Base-by-base conservation (phyloP, 1,140 invertebrate genomes). In the Polypedilum vanderplanki region DNA sequence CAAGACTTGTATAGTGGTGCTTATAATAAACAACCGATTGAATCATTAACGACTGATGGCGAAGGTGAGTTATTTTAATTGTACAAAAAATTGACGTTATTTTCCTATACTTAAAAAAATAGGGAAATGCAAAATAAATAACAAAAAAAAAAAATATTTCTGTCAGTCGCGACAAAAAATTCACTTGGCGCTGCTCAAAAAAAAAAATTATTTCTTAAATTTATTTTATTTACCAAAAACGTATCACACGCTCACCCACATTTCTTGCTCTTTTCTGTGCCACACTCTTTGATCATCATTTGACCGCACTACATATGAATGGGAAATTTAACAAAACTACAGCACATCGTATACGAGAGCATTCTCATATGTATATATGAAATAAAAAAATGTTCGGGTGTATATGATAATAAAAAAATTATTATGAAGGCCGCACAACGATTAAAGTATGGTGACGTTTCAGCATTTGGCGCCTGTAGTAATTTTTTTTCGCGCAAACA, bases 361-460 rank as follows among this genome's bases (percentile, higher is more conserved):
- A n/a, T n/a, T n/a, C 41, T 33, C 24, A 3, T 5, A 33, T 33
- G 1, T 33, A 33, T 33, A 33, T 33, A 33, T 33, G 24, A 33
- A 33, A 33, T 1, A 46, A 46, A 46, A 15, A 46, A 46, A 46
- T 46, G 8, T 46, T 46, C 24, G 24, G 41, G 41, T 46, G 41
- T 33, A 33, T 33, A 33, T 33, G 41, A 46, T 9, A 57, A 57
- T n/a, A 15, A 57, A 57, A 70, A 70, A 20, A 70, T 10, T 70
- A 22, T 8, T 70, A 70, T 70, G 65, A 70, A 70, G 65, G 65
- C 65, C 65, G 17, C 18, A 9, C 65, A 18, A 70, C 65, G 65
- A 70, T 70, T 70, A 70, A 57, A 70, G 65, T 70, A n/a, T 70
- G 65, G 17, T 70, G 65, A 70, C 65, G 65, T 20, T 70, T 70